Conservation (phyloP, 2,113 vertebrate genomes). For the Xiphophorus couchianus region DNA sequence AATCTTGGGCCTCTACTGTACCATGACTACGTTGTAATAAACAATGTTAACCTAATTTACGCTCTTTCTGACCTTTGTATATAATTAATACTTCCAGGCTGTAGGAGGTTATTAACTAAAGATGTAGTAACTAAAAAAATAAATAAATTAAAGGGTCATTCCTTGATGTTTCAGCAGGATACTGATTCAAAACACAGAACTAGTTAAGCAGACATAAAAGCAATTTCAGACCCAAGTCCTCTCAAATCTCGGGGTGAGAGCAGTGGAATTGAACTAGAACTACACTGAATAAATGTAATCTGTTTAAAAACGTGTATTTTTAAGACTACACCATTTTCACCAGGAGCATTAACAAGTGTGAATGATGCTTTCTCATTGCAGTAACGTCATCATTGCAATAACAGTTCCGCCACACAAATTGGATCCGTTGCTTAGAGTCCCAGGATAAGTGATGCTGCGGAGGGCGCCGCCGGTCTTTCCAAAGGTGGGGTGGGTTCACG, state of each 20-base stretch:
- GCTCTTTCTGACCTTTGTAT: too few species aligned
- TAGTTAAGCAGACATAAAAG: not conserved
- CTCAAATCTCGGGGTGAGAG: not conserved
- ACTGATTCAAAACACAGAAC: not conserved
- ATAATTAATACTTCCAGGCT: too few species aligned
- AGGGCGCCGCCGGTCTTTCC: constrained; percentile 17
- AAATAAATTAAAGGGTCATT: not conserved
- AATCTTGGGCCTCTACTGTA: too few species aligned
- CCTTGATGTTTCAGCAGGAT: not conserved
- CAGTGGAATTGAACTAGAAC: not conserved
- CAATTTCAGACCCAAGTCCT: not conserved
- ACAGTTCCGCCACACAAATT: not conserved
- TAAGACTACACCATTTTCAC: too few species aligned
- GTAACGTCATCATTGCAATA: too few species aligned
- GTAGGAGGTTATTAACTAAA: not conserved
- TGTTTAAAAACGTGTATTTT: too few species aligned
- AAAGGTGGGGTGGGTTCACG: constrained; percentile 13
- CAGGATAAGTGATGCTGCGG: constrained; percentile 30
- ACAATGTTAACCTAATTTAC: too few species aligned
- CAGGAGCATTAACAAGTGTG: too few species aligned
- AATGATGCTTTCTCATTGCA: too few species aligned
- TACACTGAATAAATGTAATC: too few species aligned
- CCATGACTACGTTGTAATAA: too few species aligned
- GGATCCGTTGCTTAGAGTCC: not conserved
- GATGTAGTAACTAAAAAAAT: not conserved